Conservation (phyloP, 2,888 invertebrate species). For the Caenorhabditis parvicauda region DNA sequence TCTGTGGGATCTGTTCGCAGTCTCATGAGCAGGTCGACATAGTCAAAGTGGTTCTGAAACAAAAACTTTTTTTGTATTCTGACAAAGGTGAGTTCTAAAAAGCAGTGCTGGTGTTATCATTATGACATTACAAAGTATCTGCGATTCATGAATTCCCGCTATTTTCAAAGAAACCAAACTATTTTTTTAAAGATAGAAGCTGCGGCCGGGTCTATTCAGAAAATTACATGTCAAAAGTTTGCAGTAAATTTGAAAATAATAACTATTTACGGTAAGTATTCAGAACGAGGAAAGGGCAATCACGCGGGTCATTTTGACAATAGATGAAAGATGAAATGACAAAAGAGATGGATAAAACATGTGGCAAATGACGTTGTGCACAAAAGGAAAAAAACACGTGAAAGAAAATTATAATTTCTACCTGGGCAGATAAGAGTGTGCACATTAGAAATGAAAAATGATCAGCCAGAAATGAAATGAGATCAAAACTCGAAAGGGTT, state of each 20-base stretch:
- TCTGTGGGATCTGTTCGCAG: conserved; percentile 94
- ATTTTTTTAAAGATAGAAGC: too few species aligned
- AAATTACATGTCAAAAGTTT: too few species aligned
- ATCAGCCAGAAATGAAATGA: not conserved
- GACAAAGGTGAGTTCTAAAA: not conserved
- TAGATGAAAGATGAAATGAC: too few species aligned
- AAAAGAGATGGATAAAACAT: too few species aligned
- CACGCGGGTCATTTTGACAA: too few species aligned
- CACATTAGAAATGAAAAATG: too few species aligned
- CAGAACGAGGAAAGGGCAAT: not conserved
- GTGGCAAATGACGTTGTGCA: too few species aligned
- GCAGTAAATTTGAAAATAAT: too few species aligned
- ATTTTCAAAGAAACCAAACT: too few species aligned
- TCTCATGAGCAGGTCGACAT: conserved; percentile 91
- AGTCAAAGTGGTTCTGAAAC: conserved; percentile 69
- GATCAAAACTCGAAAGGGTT: not conserved
- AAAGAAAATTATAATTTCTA: too few species aligned
- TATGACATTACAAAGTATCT: not conserved
- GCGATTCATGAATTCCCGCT: not conserved
- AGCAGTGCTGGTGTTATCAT: not conserved
- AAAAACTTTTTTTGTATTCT: not conserved
- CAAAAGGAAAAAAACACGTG: too few species aligned
- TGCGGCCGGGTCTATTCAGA: too few species aligned
- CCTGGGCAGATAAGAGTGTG: not conserved
- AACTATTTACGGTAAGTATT: not conserved